Base-by-base conservation (phyloP, 2,113 vertebrate species). In the Saccopteryx leptura region DNA sequence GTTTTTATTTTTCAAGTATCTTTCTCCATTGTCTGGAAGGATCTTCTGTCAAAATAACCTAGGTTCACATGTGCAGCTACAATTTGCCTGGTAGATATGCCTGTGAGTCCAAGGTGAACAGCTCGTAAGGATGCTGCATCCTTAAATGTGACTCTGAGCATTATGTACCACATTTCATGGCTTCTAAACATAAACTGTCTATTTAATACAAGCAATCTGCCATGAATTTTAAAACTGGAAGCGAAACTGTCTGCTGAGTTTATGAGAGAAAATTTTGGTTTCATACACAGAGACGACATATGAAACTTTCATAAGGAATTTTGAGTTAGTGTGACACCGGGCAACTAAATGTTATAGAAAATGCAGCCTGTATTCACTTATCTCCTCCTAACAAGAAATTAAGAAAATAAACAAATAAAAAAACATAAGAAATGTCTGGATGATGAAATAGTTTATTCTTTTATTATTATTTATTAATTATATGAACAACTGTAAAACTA, bases 51-150 rank as follows among this genome's bases (percentile, higher is more conserved):
- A 0, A 15, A 19, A 18, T 60, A 6, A 39, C 5, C 2, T 28
- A 12, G 1, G 0, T 3, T 83, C 5, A 17, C 2, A 9, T 8
- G 2, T 23, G 17, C n/a, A 52, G 3, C 19, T 79, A 19, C 5
- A 0, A 0, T 80, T 91, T 7, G 78, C 19, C 33, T 48, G 15
- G n/a, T 52, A 3, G 2, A 46, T 69, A 26, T 21, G 11, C 9
- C 6, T 2, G 28, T 76, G 11, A 0, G 3, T 58, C 14, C 54
- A 28, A 52, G 7, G 7, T 46, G 39, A 72, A 39, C 39, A 39
- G 1, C 39, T 79, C 56, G 11, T 17, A 52, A 52, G 26, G 72
- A 83, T n/a, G 14, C 39, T n/a, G 21, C 31, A 31, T 61, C 9
- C 54, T 31, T 46, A 76, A 28, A 74, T 18, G 61, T 46, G 14